Conservation (phyloP, 1,140 invertebrate species). For the Eumaeus atala region DNA sequence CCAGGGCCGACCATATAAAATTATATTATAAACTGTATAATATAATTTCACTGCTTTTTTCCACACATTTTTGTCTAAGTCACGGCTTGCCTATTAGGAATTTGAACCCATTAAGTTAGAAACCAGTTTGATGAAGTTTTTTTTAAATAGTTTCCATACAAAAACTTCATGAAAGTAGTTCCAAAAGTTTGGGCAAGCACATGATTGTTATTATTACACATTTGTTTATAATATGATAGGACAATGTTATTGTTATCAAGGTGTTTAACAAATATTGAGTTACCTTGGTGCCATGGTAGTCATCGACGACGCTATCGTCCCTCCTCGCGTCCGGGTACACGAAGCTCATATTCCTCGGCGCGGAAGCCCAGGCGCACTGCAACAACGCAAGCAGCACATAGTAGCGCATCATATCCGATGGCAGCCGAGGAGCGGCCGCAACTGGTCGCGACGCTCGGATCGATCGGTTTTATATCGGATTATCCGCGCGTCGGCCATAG, state of each 20-base stretch:
- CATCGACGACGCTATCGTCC: slow-evolving; percentile 86
- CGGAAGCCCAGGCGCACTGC: slow-evolving; percentile 48
- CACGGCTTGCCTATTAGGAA: too few relatives aligned
- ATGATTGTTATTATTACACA: background rate
- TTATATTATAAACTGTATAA: too few relatives aligned
- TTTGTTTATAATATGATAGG: too few relatives aligned
- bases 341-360: slow-evolving; percentile 57
- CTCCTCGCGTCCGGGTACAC: slow-evolving; percentile 85
- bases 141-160: too few relatives aligned
- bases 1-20: too few relatives aligned
- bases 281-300: slow-evolving; percentile 90
- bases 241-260: too few relatives aligned
- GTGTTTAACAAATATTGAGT: background rate
- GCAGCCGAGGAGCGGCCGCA: slow-evolving; percentile 11
- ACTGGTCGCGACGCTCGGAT: slow-evolving; percentile 34
- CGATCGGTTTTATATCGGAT: slow-evolving; percentile 37
- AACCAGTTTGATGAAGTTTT: background rate
- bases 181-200: too few relatives aligned
- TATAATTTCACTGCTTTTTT: too few relatives aligned
- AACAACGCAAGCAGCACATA: slow-evolving; percentile 47
- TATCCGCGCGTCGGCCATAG: too few relatives aligned
- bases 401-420: slow-evolving; percentile 31
- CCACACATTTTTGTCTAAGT: too few relatives aligned
- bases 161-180: too few relatives aligned
- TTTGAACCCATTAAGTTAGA: too few relatives aligned